phyloP scores from a whole-genome alignment of 2,888 invertebrate species.

The Pterobdella sp. region DNA sequence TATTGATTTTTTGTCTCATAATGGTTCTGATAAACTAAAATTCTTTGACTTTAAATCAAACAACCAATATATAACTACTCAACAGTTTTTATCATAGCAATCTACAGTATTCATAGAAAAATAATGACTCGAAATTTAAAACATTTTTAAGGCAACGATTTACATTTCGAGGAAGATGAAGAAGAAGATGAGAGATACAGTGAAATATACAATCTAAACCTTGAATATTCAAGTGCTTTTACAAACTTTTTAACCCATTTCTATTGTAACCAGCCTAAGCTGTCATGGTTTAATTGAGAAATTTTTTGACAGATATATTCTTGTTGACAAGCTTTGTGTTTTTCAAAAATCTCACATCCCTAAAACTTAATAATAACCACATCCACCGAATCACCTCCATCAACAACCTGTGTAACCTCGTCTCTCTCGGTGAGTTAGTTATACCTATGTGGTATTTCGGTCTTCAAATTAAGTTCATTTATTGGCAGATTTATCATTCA shows the following conservation, averaged over 20 bases:
- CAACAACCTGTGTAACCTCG: neutral
- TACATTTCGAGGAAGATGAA: neutral
- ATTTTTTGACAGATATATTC: neutral
- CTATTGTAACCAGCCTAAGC: no score
- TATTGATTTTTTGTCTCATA: no score
- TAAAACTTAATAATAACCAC: slow-evolving; percentile 8
- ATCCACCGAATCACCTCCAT: slow-evolving; percentile 7
- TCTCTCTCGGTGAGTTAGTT: neutral
- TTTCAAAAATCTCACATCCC: neutral
- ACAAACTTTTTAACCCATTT: no score
- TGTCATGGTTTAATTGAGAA: neutral
- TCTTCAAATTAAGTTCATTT: no score
- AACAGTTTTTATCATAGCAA: no score
- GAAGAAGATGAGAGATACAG: neutral
- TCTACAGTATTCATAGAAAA: no score
- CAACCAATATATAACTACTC: no score
- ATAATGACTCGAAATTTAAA: no score
- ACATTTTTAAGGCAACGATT: no score
- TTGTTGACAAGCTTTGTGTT: neutral
- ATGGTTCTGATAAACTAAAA: no score
- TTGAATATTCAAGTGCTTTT: neutral
- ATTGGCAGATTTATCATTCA: slow-evolving; percentile 5
- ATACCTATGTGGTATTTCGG: neutral
- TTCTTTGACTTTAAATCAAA: no score
- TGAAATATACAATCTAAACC: neutral